Percentiles rank a stretch among this genome's conserved stretches.
These are phyloP conservation scores for Sternarchorhynchus goeldii DNA, from an alignment of 2,797 vertebrate genomes.

Conservation along the genomic window DNA sequence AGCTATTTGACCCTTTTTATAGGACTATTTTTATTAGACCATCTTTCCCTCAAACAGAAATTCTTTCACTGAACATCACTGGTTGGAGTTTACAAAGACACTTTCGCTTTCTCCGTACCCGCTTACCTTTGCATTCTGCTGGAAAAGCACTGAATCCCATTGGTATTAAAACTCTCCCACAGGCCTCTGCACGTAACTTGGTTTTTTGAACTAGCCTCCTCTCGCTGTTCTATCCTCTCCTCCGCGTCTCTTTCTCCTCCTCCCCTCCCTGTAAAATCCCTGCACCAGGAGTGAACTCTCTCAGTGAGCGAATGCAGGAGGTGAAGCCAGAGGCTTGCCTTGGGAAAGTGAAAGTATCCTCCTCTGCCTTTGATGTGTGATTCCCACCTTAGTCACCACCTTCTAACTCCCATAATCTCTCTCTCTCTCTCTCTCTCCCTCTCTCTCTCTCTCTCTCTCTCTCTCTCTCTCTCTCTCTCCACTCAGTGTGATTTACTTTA, in stretches of 20 bases:
- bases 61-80: not conserved
- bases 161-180: slow-evolving; percentile 10
- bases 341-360: slow-evolving; percentile 52
- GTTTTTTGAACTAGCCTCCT: slow-evolving; percentile 51
- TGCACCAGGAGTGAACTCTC: slow-evolving; percentile 55
- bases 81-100: slow-evolving; percentile 4
- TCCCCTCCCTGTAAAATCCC: slow-evolving; percentile 7
- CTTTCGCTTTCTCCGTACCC: not conserved
- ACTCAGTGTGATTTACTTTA: not conserved
- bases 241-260: not conserved
- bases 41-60: not conserved
- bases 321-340: slow-evolving; percentile 51
- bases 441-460: slow-evolving; percentile 15
- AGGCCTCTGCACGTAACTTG: slow-evolving; percentile 45
- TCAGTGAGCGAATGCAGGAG: slow-evolving; percentile 45
- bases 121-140: slow-evolving; percentile 12
- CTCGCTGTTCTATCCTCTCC: not conserved
- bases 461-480: slow-evolving; percentile 29
- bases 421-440: slow-evolving; percentile 25
- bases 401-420: slow-evolving; percentile 16
- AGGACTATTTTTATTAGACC: not conserved
- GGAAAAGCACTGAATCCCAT: slow-evolving; percentile 1
- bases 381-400: slow-evolving; percentile 37
- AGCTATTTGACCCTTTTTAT: slow-evolving; percentile 5
- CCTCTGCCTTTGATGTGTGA: slow-evolving; percentile 50